These are phyloP conservation scores for Chalcis sispes DNA, from an alignment of 2,888 invertebrate species.

Conservation along the genomic window DNA sequence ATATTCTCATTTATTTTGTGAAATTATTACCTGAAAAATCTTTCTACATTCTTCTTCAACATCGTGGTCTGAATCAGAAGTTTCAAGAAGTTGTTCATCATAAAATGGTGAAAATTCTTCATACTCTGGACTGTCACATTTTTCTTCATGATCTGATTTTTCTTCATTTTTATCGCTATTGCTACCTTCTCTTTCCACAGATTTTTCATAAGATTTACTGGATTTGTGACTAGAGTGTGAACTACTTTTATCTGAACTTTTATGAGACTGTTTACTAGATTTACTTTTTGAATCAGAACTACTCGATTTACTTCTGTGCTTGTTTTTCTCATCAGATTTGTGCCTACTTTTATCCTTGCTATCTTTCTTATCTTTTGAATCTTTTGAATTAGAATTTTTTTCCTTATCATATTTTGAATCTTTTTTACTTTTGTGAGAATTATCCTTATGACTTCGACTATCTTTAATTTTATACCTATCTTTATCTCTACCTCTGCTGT, in stretches of 20 bases:
- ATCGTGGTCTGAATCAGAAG: constrained; percentile 81
- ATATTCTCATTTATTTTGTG: background rate
- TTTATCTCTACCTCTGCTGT: constrained; percentile 61
- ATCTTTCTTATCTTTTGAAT: constrained; percentile 59
- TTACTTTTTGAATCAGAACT: constrained; percentile 64
- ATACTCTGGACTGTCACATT: constrained; percentile 61
- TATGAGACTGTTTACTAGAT: constrained; percentile 65
- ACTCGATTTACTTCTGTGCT: constrained; percentile 66
- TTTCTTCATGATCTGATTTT: constrained; percentile 62
- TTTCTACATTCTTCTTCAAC: constrained; percentile 90
- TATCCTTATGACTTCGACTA: constrained; percentile 59
- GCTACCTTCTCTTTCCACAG: constrained; percentile 48
- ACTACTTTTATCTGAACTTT: constrained; percentile 63
- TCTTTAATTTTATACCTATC: constrained; percentile 55
- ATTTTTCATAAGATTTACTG: constrained; percentile 60
- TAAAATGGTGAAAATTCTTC: constrained; percentile 59
- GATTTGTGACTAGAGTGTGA: constrained; percentile 67
- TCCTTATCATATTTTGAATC: constrained; percentile 60
- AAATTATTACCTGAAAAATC: constrained; percentile 85
- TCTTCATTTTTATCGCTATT: constrained; percentile 55
- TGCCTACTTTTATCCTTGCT: constrained; percentile 62
- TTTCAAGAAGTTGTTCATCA: constrained; percentile 72
- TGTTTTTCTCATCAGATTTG: constrained; percentile 62
- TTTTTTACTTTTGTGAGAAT: constrained; percentile 55
- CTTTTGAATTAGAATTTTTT: constrained; percentile 60